Percentiles rank a stretch among this genome's conserved stretches.
These are phyloP conservation scores for Micromussa lordhowensis DNA, from an alignment of 92 coral and sea anemone species.

Conservation along the genomic window DNA sequence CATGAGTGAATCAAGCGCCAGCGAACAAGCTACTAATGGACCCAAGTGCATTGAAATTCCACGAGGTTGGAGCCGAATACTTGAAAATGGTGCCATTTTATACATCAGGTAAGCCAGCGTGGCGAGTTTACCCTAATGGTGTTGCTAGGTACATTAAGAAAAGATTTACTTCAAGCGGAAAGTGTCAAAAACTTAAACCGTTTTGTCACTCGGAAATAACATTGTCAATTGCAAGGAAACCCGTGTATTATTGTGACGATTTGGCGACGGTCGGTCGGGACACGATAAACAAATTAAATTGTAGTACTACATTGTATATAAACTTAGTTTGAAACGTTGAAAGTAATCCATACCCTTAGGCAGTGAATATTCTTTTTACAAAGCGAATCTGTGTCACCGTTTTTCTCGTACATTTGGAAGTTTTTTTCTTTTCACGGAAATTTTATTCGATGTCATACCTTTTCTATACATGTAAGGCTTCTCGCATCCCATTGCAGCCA, in stretches of 20 bases:
- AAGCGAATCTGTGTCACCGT: background rate
- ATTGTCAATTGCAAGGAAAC: background rate
- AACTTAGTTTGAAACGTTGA: background rate
- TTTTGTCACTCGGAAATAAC: background rate
- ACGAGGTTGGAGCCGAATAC: conserved; percentile 94
- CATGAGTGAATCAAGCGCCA: conserved; percentile 75
- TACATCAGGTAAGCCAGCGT: conserved; percentile 85
- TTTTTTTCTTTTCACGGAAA: background rate
- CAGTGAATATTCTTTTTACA: background rate
- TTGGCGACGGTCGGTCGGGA: background rate
- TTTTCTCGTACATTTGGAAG: background rate
- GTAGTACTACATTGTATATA: background rate
- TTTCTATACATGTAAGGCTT: background rate
- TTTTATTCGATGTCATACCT: background rate
- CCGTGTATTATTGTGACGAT: background rate
- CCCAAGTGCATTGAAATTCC: conserved; percentile 88
- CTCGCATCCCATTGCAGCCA: background rate
- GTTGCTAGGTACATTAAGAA: background rate
- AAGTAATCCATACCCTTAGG: background rate
- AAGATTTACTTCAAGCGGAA: background rate
- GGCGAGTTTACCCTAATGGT: background rate
- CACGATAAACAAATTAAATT: conserved; percentile 6
- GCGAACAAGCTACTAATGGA: conserved; percentile 66
- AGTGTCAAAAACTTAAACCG: background rate
- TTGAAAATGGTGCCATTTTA: conserved; percentile 90